Evolutionary conservation across 2,113 vertebrate species (phyloP), one percentile per base, ranked within the genome.

Genomic region (Platanista minor): DNA sequence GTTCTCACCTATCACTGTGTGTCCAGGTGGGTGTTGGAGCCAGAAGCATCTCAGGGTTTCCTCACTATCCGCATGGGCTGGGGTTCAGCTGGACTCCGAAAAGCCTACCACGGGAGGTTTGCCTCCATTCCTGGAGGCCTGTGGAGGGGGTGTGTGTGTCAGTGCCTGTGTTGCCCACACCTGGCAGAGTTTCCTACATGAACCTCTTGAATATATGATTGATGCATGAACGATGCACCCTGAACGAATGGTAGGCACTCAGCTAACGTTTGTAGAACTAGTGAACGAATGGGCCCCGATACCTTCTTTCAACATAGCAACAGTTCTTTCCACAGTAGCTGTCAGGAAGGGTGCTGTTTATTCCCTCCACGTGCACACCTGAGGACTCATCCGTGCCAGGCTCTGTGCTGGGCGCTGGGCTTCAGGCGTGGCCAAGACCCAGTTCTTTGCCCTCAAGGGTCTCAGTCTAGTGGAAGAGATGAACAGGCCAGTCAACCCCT

Each of bases 131-230:
- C 41, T 88, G 17, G 87, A 67, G n/a, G 33, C 41, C 36, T 52
- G 8, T 17, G 0, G 14, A 13, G 39, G 4, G 23, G 2, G 8
- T 8, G 18, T 14, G 7, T 23, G 27, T 3, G 0, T 43, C 69
- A 39, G 33, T 66, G 52, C 6, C 23, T 87, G 33, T 21, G 31
- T 52, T 89, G 36, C 4, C 36, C 52, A 92, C 1, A 39, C 31
- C 43, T n/a, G 52, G 59, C 33, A 82, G 71, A 72, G 57, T 83
- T 90, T 62, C 75, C 23, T 31, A 59, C 72, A 57, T 11, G 29
- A 54, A 33, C 15, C 41, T 31, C 4, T 0, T 12, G 36, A 72
- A n/a, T 52, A 39, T 59, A 82, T 61, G 82, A 25, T 20, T 67
- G 46, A 18, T 41, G 33, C 33, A 4, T 1, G 23, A 82, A 31